These are phyloP conservation scores for Capitulum mitella DNA, from an alignment of 2,888 invertebrate species.

Conservation along the genomic window DNA sequence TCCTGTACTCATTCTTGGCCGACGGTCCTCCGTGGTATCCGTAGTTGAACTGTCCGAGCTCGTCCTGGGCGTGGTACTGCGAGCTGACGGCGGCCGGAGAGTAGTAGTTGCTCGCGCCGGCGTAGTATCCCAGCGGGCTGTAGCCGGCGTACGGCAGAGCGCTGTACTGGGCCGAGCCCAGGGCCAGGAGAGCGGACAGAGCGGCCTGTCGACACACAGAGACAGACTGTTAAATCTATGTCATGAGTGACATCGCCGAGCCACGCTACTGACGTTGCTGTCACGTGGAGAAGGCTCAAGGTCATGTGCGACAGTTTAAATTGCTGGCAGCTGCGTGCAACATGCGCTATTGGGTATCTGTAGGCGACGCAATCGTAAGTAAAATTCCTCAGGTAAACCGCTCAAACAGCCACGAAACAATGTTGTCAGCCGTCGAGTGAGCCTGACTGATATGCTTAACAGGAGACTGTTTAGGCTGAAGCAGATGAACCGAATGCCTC, in stretches of 20 bases:
- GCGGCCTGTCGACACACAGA: too few species aligned
- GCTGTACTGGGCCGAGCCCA: not conserved
- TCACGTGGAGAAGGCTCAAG: too few species aligned
- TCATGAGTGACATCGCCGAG: too few species aligned
- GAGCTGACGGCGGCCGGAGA: not conserved
- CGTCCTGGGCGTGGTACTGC: conserved; percentile 17
- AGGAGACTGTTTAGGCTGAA: not conserved
- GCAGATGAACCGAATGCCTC: too few species aligned
- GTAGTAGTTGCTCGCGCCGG: not conserved
- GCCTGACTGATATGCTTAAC: not conserved
- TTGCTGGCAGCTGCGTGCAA: not conserved
- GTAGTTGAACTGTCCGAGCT: conserved; percentile 42
- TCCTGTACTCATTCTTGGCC: conserved; percentile 52
- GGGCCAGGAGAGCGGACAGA: not conserved
- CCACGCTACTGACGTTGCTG: too few species aligned
- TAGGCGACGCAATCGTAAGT: not conserved
- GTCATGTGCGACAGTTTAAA: too few species aligned
- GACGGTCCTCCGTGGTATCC: conserved; percentile 59
- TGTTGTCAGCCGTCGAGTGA: not conserved
- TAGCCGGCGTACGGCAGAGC: not conserved
- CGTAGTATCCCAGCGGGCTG: not conserved
- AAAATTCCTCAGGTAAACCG: not conserved
- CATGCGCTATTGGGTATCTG: not conserved
- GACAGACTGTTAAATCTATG: too few species aligned
- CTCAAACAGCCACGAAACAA: not conserved